Evolutionary conservation across 2,888 invertebrate species (phyloP).

Genomic region (Latheticus oryzae): DNA sequence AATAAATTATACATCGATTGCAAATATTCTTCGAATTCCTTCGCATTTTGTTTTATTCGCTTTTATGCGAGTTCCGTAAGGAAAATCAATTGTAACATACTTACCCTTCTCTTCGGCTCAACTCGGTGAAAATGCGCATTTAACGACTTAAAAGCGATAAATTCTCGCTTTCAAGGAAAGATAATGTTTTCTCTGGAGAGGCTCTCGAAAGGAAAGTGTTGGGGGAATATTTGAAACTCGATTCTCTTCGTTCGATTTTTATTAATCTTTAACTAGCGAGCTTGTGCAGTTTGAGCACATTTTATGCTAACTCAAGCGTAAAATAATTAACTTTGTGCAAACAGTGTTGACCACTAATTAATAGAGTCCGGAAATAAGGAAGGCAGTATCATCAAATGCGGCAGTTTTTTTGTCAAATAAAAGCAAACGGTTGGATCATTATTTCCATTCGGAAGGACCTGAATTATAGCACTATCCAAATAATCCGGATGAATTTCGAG

Average conservation of each 20-base stretch:
- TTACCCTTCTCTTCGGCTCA: slow-evolving; percentile 31
- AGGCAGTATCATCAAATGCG: slow-evolving; percentile 18
- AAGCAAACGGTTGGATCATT: slow-evolving; percentile 45
- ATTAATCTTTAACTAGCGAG: too few relatives aligned
- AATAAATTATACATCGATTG: too few relatives aligned
- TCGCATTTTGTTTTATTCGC: slow-evolving; percentile 22
- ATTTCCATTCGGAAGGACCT: slow-evolving; percentile 47
- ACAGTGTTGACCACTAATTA: slow-evolving; percentile 43
- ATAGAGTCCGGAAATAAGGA: slow-evolving; percentile 25
- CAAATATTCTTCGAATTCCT: slow-evolving; percentile 15
- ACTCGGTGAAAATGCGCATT: slow-evolving; percentile 32
- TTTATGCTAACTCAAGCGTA: slow-evolving; percentile 36
- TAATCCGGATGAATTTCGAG: slow-evolving; percentile 55
- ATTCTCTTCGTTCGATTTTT: slow-evolving; percentile 10
- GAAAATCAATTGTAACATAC: slow-evolving; percentile 37
- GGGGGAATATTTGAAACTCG: slow-evolving; percentile 20
- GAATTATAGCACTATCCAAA: slow-evolving; percentile 53
- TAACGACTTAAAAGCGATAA: slow-evolving; percentile 38
- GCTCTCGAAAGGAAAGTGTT: slow-evolving; percentile 20
- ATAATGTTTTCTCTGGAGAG: slow-evolving; percentile 30
- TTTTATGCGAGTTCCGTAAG: slow-evolving; percentile 26
- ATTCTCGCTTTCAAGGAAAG: slow-evolving; percentile 31
- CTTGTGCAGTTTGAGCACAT: slow-evolving; percentile 35
- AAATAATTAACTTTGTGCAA: slow-evolving; percentile 35
- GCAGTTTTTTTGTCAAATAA: slow-evolving; percentile 34